These are phyloP conservation scores for Lepus townsendii DNA, from an alignment of 2,797 vertebrate genomes.

Conservation along the genomic window DNA sequence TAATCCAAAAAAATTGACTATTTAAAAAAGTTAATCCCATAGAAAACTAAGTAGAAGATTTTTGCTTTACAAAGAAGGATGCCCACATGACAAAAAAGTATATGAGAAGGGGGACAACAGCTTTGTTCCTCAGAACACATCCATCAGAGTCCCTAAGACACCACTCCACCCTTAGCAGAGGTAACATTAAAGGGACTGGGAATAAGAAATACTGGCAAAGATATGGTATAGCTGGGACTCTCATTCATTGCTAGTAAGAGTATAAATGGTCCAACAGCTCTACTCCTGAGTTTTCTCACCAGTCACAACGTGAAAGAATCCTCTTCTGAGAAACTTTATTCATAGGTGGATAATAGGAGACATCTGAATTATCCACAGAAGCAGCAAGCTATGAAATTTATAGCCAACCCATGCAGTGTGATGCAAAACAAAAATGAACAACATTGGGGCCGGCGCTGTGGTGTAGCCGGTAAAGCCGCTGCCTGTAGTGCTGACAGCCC, in stretches of 20 bases:
- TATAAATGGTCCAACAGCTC: background rate
- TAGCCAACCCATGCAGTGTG: background rate
- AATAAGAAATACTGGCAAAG: background rate
- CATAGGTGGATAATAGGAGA: background rate
- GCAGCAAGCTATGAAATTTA: background rate
- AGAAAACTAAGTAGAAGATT: background rate
- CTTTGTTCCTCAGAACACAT: background rate
- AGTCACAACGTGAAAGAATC: background rate
- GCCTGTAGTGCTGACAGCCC: too few relatives aligned
- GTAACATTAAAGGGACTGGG: background rate
- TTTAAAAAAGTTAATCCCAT: background rate
- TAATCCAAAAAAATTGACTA: background rate
- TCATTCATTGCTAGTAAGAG: background rate
- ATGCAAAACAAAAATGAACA: background rate
- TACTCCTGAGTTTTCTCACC: background rate
- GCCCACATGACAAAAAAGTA: background rate
- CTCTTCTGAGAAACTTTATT: background rate
- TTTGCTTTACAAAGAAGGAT: background rate
- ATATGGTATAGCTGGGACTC: background rate
- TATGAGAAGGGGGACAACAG: background rate
- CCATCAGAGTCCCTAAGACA: background rate
- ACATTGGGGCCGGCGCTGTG: too few relatives aligned
- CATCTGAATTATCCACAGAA: background rate
- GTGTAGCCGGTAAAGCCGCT: too few relatives aligned
- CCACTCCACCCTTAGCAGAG: background rate